Percentiles rank a stretch among this genome's conserved stretches.
These are phyloP conservation scores for Pandemis cinnamomeana DNA, from an alignment of 2,888 invertebrate genomes.

Conservation along the genomic window DNA sequence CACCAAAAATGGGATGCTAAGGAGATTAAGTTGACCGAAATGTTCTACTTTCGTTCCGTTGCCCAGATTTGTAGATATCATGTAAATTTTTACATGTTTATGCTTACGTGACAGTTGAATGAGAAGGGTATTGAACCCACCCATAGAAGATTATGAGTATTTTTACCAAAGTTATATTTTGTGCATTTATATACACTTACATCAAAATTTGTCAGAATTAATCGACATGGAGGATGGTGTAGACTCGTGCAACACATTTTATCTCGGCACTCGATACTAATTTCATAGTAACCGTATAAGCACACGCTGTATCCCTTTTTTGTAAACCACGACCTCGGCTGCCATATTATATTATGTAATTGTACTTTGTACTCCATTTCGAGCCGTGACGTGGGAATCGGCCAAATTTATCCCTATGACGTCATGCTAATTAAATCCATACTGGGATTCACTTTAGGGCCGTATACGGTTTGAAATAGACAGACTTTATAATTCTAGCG, in stretches of 20 bases:
- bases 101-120: too few species aligned
- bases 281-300: constrained; percentile 61
- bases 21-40: not conserved
- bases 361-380: constrained; percentile 62
- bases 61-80: not conserved
- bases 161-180: too few species aligned
- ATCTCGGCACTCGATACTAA: constrained; percentile 50
- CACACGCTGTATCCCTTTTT: constrained; percentile 57
- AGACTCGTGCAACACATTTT: constrained; percentile 44
- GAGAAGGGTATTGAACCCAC: too few species aligned
- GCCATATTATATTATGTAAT: constrained; percentile 70
- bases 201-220: constrained; percentile 6
- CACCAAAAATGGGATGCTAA: not conserved
- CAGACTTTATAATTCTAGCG: not conserved
- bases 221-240: constrained; percentile 14
- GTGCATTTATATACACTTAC: too few species aligned
- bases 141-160: too few species aligned
- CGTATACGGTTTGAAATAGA: constrained; percentile 34
- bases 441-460: constrained; percentile 41
- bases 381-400: constrained; percentile 66
- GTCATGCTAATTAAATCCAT: constrained; percentile 56
- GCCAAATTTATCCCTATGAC: constrained; percentile 73
- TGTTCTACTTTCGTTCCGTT: not conserved
- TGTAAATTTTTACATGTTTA: too few species aligned
- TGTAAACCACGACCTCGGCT: constrained; percentile 61